Percentiles rank a stretch among this genome's conserved stretches.
phyloP scores from a whole-genome alignment of 2,797 vertebrate genomes.

The Cyclura pinguis region DNA sequence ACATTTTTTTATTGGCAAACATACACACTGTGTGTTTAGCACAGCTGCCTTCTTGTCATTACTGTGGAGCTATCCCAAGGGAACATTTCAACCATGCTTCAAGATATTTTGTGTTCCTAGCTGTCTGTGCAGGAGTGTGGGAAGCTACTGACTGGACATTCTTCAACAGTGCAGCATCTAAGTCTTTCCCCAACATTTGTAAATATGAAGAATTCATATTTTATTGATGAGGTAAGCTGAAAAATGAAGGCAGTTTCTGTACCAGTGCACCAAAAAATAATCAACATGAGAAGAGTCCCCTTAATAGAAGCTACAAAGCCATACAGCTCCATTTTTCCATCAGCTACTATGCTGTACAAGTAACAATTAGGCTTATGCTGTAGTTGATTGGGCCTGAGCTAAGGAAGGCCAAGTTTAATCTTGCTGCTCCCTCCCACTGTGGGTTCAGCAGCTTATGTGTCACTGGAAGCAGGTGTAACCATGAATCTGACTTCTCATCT shows the following conservation, averaged over 20 bases:
- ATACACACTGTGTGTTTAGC: neutral
- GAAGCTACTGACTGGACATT: neutral
- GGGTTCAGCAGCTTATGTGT: neutral
- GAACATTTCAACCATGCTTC: neutral
- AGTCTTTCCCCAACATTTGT: neutral
- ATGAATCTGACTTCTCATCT: neutral
- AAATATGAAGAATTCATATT: neutral
- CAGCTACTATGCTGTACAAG: neutral
- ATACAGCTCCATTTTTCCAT: neutral
- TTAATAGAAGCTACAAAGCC: neutral
- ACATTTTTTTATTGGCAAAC: slow-evolving; percentile 1
- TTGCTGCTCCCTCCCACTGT: neutral
- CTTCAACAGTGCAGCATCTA: neutral
- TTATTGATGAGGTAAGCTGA: neutral
- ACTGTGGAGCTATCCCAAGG: neutral
- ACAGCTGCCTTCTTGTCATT: neutral
- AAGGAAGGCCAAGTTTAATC: neutral
- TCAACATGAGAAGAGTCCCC: neutral
- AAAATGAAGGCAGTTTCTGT: neutral
- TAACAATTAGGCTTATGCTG: neutral
- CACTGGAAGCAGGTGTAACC: neutral
- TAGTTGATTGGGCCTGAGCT: neutral
- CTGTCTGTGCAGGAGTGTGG: neutral
- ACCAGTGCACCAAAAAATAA: neutral
- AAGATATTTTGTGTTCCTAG: neutral